Percentiles rank a stretch among this genome's conserved stretches.
phyloP scores from a whole-genome alignment of 2,888 invertebrate species.

The Clistopyga incitator region DNA sequence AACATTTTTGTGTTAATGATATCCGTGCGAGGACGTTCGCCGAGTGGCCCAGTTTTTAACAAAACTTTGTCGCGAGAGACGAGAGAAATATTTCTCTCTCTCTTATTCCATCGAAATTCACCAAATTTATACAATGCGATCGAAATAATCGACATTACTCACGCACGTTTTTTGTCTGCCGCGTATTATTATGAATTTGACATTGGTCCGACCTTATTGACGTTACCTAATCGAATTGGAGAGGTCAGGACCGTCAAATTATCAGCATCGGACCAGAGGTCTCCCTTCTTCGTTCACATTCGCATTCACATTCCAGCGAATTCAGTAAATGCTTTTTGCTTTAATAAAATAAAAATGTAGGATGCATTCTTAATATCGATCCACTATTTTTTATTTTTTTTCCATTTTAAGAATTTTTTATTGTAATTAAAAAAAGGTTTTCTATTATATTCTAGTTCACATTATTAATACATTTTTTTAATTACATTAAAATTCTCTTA shows the following conservation, averaged over 20 bases:
- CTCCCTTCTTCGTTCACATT: conserved; percentile 16
- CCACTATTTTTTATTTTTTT: too few relatives aligned
- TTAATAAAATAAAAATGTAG: too few relatives aligned
- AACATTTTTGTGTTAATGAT: not conserved
- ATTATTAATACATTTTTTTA: too few relatives aligned
- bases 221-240: conserved; percentile 80
- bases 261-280: conserved; percentile 46
- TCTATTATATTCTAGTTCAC: too few relatives aligned
- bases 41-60: conserved; percentile 4
- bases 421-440: too few relatives aligned
- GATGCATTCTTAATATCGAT: too few relatives aligned
- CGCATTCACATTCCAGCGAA: conserved; percentile 1
- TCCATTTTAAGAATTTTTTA: too few relatives aligned
- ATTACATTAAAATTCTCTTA: too few relatives aligned
- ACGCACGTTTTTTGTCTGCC: conserved; percentile 2
- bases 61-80: not conserved
- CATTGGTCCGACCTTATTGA: conserved; percentile 81
- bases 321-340: not conserved
- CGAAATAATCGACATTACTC: conserved; percentile 29
- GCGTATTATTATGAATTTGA: conserved; percentile 72
- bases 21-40: not conserved
- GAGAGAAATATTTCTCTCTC: not conserved
- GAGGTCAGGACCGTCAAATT: conserved; percentile 77
- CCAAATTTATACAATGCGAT: not conserved
- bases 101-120: not conserved